Evolutionary conservation across 2,797 vertebrate genomes (phyloP).

Genomic region (Chloroceryle inda): DNA sequence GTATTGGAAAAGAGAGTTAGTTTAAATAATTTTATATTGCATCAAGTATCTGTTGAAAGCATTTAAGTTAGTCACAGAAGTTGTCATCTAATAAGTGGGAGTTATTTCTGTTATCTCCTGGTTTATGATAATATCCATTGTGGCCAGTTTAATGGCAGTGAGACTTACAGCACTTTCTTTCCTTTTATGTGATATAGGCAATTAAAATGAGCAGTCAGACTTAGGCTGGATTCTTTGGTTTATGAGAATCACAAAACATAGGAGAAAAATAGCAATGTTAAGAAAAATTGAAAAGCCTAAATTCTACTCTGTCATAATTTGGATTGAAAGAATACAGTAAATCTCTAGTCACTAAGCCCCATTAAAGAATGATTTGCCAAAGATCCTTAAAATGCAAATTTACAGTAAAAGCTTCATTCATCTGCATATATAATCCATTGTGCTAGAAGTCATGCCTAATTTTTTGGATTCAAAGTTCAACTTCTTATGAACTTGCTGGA

Average conservation of each 20-base stretch:
- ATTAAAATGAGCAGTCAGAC: neutral
- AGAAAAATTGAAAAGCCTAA: neutral
- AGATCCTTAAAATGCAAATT: neutral
- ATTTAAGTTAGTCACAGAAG: neutral
- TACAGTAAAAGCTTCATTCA: neutral
- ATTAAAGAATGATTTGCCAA: neutral
- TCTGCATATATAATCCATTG: neutral
- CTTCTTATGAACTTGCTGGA: neutral
- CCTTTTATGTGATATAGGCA: neutral
- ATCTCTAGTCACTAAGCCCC: neutral
- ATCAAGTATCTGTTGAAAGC: neutral
- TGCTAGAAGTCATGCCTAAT: neutral
- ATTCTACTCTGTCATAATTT: neutral
- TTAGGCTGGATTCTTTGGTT: neutral
- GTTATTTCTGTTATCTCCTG: neutral
- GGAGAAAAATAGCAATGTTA: neutral
- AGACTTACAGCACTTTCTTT: neutral
- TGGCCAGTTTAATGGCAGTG: neutral
- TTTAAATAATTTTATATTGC: neutral
- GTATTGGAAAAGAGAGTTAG: neutral
- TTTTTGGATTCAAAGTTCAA: neutral
- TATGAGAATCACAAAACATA: neutral
- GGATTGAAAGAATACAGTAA: neutral
- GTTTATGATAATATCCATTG: neutral
- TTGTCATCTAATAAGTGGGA: neutral